Percentiles rank a stretch among this genome's conserved stretches.
Evolutionary conservation across 2,888 invertebrate genomes (phyloP).

Genomic region (Hetaerina titia): DNA sequence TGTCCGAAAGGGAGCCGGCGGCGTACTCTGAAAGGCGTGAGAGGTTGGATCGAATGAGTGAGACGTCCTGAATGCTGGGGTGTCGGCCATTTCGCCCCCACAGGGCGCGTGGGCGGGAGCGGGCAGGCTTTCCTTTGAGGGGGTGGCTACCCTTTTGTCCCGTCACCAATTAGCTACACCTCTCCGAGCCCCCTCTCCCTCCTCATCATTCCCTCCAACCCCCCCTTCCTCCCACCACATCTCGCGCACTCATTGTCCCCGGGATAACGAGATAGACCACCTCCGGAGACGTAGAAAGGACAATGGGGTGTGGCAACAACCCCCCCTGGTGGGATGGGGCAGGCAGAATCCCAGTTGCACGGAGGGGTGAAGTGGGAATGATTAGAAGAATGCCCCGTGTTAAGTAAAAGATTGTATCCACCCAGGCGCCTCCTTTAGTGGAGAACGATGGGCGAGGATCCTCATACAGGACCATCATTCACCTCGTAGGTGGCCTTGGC

Average conservation of each 20-base stretch:
- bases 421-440: too few relatives aligned
- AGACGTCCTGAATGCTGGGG: not conserved
- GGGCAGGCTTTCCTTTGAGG: not conserved
- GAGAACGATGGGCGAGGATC: too few relatives aligned
- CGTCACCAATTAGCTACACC: not conserved
- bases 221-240: not conserved
- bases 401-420: not conserved
- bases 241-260: not conserved
- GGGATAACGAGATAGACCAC: conserved; percentile 6
- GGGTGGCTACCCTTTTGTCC: not conserved
- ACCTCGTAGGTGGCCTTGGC: too few relatives aligned
- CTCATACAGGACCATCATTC: too few relatives aligned
- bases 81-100: not conserved
- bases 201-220: not conserved
- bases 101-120: not conserved
- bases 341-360: not conserved
- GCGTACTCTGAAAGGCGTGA: too few relatives aligned
- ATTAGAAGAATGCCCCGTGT: not conserved
- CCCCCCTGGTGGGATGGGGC: not conserved
- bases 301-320: not conserved
- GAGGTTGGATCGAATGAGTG: too few relatives aligned
- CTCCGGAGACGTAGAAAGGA: conserved; percentile 13
- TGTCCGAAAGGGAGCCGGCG: too few relatives aligned
- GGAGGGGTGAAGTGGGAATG: not conserved
- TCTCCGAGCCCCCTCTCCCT: too few relatives aligned